A percentile compares a stretch with the other conserved stretches of the same genome.
These are phyloP conservation scores for Thymelicus sylvestris DNA, from an alignment of 2,888 invertebrate genomes.

Conservation along the genomic window DNA sequence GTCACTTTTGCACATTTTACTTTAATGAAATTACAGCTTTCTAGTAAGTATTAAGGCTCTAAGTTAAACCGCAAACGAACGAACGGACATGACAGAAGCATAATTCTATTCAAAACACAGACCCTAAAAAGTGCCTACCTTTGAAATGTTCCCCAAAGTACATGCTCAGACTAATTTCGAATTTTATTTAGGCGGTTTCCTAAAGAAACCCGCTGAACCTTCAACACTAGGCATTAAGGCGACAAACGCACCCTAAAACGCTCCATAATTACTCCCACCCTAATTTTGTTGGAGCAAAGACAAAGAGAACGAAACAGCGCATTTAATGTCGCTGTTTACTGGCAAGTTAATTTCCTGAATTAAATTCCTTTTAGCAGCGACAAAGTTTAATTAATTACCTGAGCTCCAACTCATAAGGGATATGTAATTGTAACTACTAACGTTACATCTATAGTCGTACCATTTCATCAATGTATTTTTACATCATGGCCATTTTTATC, in stretches of 20 bases:
- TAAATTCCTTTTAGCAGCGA: constrained; percentile 14
- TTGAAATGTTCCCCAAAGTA: no score
- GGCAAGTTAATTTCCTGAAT: constrained; percentile 22
- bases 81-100: no score
- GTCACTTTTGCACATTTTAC: no score
- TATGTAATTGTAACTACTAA: background rate
- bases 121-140: no score
- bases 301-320: constrained; percentile 25
- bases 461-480: no score
- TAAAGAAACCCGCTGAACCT: constrained; percentile 1
- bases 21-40: no score
- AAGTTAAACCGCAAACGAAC: no score
- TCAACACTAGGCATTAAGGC: constrained; percentile 9
- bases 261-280: constrained; percentile 35
- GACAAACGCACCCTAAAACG: constrained; percentile 22
- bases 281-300: constrained; percentile 34
- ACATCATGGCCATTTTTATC: no score
- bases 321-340: constrained; percentile 39
- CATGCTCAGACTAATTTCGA: background rate
- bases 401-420: background rate
- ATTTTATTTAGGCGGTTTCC: background rate
- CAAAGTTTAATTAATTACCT: constrained; percentile 11
- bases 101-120: no score
- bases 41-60: no score
- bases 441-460: background rate